phyloP scores from a whole-genome alignment of 2,797 vertebrate genomes.

The Emys orbicularis region DNA sequence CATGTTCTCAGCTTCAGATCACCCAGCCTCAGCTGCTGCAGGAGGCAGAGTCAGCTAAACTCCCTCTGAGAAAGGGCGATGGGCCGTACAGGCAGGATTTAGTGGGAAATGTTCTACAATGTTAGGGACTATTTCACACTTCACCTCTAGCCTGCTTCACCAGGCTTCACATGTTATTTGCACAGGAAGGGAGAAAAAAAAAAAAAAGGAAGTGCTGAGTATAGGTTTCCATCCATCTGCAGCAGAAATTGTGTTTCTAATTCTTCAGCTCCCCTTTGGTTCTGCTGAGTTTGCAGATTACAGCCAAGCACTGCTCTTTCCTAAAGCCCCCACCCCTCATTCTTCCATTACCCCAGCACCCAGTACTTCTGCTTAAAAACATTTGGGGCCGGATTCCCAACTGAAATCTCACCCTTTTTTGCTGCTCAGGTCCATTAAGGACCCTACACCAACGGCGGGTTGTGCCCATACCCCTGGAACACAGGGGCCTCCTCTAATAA shows the following conservation, averaged over 20 bases:
- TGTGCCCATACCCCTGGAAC: no score
- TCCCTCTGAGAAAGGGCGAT: constrained; percentile 19
- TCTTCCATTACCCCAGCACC: background rate
- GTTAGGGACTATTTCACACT: constrained; percentile 21
- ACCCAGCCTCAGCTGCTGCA: background rate
- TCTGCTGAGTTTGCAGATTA: background rate
- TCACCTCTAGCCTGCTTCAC: constrained; percentile 26
- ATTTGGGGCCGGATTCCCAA: background rate
- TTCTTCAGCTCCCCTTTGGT: background rate
- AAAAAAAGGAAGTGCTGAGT: background rate
- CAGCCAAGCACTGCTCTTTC: background rate
- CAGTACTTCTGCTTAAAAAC: background rate
- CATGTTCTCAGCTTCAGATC: background rate
- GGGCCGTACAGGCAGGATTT: constrained; percentile 32
- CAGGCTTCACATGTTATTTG: constrained; percentile 38
- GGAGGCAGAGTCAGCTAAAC: background rate
- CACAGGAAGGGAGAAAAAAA: constrained; percentile 17
- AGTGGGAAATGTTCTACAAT: constrained; percentile 26
- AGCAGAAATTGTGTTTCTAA: background rate
- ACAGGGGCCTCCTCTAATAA: no score
- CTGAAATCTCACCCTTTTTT: background rate
- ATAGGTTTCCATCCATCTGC: background rate
- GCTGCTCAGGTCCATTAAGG: background rate
- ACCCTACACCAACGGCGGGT: background rate
- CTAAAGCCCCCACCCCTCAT: background rate